These are phyloP conservation scores for Xiphias gladius DNA, from an alignment of 2,113 vertebrate genomes.

Conservation along the genomic window DNA sequence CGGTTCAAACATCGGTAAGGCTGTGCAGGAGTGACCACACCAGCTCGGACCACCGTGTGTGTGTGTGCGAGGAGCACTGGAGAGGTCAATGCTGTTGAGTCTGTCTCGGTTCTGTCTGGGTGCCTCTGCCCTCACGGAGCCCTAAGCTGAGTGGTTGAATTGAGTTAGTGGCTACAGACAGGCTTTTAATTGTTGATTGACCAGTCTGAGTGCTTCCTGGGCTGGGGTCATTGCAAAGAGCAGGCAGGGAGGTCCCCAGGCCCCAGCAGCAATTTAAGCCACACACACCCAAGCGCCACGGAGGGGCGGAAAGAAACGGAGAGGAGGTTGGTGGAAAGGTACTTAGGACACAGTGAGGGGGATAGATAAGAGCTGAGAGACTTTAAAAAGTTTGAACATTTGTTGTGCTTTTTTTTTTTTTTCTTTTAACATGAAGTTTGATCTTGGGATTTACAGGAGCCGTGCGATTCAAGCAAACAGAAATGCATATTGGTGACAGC, in stretches of 20 bases:
- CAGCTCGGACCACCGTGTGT: conserved; percentile 26
- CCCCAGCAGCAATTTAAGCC: conserved; percentile 83
- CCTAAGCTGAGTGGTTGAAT: conserved; percentile 81
- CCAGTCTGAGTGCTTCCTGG: conserved; percentile 83
- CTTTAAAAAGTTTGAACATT: conserved; percentile 36
- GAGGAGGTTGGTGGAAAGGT: conserved; percentile 19
- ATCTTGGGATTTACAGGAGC: conserved; percentile 45
- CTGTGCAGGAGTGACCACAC: conserved; percentile 59
- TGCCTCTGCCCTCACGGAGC: conserved; percentile 63
- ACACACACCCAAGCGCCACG: conserved; percentile 21
- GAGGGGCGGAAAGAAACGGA: conserved; percentile 21
- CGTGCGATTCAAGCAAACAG: conserved; percentile 34
- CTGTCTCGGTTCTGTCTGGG: conserved; percentile 78
- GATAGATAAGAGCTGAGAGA: conserved; percentile 17
- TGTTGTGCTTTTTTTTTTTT: conserved; percentile 5
- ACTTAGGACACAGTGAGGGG: conserved; percentile 26
- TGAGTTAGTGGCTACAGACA: conserved; percentile 84
- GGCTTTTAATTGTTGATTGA: conserved; percentile 87
- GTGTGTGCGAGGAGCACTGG: conserved; percentile 26
- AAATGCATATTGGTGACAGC: conserved; percentile 10
- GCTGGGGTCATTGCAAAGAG: conserved; percentile 78
- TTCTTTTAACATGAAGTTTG: conserved; percentile 21
- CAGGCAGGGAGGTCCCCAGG: conserved; percentile 80
- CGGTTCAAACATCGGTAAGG: conserved; percentile 61
- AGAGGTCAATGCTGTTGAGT: conserved; percentile 67